Base-by-base conservation (phyloP, 1,140 invertebrate genomes). In the Brachionus koreanus region DNA sequence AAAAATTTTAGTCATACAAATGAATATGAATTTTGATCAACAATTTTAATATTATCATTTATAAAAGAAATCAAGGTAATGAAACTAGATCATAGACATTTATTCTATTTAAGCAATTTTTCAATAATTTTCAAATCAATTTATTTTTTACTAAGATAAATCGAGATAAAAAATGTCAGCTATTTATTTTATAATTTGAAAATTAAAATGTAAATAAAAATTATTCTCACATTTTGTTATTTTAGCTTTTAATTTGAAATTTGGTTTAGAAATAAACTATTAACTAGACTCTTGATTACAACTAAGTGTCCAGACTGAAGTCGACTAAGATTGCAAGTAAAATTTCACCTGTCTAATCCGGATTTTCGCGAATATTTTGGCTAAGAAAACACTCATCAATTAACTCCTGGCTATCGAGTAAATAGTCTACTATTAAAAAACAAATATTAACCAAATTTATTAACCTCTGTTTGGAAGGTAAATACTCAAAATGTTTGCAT, bases 311-410 rank as follows among this genome's bases (percentile, higher is more conserved):
- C 29, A 65, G 63, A 65, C 63, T 23, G 25, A 65, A 65, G 29
- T 25, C 33, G 63, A 12, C 33, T 13, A 65, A 57, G 29, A 65
- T 65, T 37, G 25, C 33, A 33, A 33, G 10, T 39, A 39, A 72
- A 72, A 42, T 63, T 63, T 16, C 25, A 67, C n/a, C n/a, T 67
- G 63, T 67, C 4, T 57, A 57, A 67, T 67, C 67, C 67, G 67
- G 37, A 37, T 72, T 23, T 72, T 39, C 5, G 37, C 9, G 67
- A 33, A 19, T 72, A 42, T 72, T 69, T 72, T 23, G 33, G n/a
- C 37, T 72, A 72, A 72, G 67, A 37, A 72, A 72, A 42, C 67
- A 72, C 67, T 72, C 39, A 72, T 72, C 67, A 72, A 39, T 42
- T 39, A 42, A 72, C 67, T 72, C 16, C 37, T 39, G 35, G 37